Percentiles rank a stretch among this genome's conserved stretches.
Evolutionary conservation across 2,888 invertebrate genomes (phyloP).

Genomic region (Tricholauxania praeusta): DNA sequence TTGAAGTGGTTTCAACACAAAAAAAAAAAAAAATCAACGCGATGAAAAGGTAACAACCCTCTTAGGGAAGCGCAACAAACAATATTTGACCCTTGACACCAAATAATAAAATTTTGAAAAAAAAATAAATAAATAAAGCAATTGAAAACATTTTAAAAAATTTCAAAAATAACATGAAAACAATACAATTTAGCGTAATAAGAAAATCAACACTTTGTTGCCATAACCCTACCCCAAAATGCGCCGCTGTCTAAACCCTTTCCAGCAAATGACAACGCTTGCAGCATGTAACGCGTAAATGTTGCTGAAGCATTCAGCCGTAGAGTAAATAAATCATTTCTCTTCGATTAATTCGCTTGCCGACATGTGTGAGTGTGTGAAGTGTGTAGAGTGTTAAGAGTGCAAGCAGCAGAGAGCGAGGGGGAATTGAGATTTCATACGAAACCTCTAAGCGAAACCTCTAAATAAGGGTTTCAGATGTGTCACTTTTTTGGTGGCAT

Average conservation of each 20-base stretch:
- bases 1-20: constrained; percentile 18
- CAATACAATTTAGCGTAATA: constrained; percentile 35
- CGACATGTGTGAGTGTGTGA: constrained; percentile 62
- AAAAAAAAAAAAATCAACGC: neutral
- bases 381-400: too few relatives aligned
- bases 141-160: constrained; percentile 1
- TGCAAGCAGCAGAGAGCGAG: neutral
- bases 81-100: neutral
- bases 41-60: neutral
- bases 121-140: neutral
- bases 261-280: neutral
- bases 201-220: constrained; percentile 36
- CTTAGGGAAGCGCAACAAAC: neutral
- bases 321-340: constrained; percentile 68
- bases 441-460: constrained; percentile 17
- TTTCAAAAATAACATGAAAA: constrained; percentile 17
- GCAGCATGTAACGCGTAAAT: neutral
- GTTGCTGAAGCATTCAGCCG: constrained; percentile 53
- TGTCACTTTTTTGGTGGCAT: constrained; percentile 30
- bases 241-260: constrained; percentile 15
- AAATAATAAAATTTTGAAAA: neutral
- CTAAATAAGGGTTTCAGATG: constrained; percentile 30
- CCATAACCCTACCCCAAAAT: neutral
- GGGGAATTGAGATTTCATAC: neutral
- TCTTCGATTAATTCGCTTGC: constrained; percentile 69